phyloP scores from a whole-genome alignment of 2,797 vertebrate species.

The Lycodopsis pacificus region DNA sequence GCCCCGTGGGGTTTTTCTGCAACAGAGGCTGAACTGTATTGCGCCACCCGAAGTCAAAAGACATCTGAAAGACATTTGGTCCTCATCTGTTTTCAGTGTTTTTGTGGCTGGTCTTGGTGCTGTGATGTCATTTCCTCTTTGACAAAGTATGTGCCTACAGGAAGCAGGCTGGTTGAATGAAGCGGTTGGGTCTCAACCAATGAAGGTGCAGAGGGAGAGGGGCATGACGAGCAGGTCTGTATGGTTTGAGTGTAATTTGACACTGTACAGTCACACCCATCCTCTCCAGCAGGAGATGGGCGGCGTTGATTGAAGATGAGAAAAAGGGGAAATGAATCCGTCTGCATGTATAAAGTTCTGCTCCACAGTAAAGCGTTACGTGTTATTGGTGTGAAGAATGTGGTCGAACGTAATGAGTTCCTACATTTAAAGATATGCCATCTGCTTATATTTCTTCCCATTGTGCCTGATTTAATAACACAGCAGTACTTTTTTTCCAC shows the following conservation, averaged over 20 bases:
- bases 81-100: constrained; percentile 48
- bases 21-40: not conserved
- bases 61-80: constrained; percentile 20
- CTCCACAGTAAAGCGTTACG: not conserved
- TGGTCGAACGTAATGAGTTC: not conserved
- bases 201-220: constrained; percentile 36
- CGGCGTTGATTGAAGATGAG: not conserved
- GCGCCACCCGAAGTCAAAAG: constrained; percentile 12
- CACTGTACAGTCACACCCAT: constrained; percentile 53
- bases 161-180: constrained; percentile 56
- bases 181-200: constrained; percentile 40
- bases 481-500: not conserved
- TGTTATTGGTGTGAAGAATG: not conserved
- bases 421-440: not conserved
- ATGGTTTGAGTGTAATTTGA: constrained; percentile 63
- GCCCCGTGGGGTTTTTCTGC: constrained; percentile 5
- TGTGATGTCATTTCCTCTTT: constrained; percentile 71
- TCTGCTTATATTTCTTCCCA: not conserved
- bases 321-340: not conserved
- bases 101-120: constrained; percentile 32
- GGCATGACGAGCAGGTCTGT: constrained; percentile 57
- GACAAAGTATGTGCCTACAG: constrained; percentile 50
- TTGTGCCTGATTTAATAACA: not conserved
- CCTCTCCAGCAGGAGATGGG: constrained; percentile 20
- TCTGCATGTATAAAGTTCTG: not conserved